Percentiles rank a stretch among this genome's conserved stretches.
These are phyloP conservation scores for Nothoprocta perdicaria DNA, from an alignment of 2,113 vertebrate species.

Conservation along the genomic window DNA sequence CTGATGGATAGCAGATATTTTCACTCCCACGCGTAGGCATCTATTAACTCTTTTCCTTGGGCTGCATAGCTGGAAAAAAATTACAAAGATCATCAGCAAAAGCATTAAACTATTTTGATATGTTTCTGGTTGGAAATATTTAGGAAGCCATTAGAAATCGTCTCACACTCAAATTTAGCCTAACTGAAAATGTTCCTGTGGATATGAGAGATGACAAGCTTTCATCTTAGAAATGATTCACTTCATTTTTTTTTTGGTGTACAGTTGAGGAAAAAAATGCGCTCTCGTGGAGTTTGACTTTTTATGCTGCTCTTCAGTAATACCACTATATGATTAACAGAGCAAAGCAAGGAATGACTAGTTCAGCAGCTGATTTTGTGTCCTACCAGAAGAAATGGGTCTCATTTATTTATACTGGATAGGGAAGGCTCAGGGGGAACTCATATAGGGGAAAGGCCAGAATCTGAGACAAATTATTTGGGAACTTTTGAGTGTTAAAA, in stretches of 20 bases:
- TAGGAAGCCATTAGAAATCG: neutral
- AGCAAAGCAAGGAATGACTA: neutral
- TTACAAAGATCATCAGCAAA: neutral
- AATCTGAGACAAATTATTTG: neutral
- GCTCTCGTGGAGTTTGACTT: neutral
- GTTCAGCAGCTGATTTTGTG: neutral
- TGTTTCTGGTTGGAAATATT: neutral
- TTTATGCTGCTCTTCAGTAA: neutral
- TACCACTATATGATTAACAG: neutral
- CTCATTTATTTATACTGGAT: neutral
- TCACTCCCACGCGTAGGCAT: rapidly evolving
- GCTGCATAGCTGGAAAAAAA: neutral
- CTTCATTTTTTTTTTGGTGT: neutral
- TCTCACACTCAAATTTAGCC: neutral
- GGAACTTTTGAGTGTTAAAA: neutral
- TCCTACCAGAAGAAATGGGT: neutral
- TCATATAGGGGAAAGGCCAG: neutral
- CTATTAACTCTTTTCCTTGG: neutral
- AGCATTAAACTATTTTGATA: neutral
- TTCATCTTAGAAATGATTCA: neutral
- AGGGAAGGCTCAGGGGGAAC: neutral
- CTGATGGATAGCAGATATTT: neutral
- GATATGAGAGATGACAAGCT: neutral
- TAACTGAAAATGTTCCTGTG: neutral
- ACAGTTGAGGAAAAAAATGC: neutral